Base-by-base conservation (phyloP, 92 coral and sea anemone species). In the Phenganax subtilis region DNA sequence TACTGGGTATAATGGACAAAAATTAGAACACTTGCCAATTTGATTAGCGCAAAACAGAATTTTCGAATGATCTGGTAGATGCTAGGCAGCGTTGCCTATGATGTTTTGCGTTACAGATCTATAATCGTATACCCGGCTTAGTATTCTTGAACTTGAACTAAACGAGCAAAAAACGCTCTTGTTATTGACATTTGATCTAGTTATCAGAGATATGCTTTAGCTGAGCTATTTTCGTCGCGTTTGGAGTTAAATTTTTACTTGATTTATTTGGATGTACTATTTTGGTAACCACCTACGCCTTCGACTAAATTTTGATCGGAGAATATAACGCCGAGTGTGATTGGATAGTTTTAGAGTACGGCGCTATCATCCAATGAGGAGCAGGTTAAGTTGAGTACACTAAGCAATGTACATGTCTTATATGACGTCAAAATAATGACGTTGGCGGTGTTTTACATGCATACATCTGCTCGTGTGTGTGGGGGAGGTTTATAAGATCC, bases 31-130 rank as follows among this genome's bases (percentile, higher is more conserved):
- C 73, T 65, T 64, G 28, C 74, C 53, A 63, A 51, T 65, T 29
- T 15, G 63, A 79, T 79, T 79, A 79, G 83, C 83, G 51, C 59
- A 79, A 79, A 79, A 79, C 63, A 79, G 83, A 79, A 79, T 57
- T 74, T 79, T 51, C 6, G 83, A 62, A 79, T 63, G 54, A 79
- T 79, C 65, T 65, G 83, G 62, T 62, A 79, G 83, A 79, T 65
- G 83, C 74, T 62, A 79, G 83, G 63, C 83, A 62, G 10, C 83
- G 83, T 60, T 30, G 25, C 17, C n/a, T 47, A n/a, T 51, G 61
- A 62, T 47, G 12, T 37, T 20, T 16, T 17, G 71, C 59, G 56
- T 72, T 53, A 15, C 72, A 29, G 15, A 69, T 57, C 70, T 51
- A 76, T 55, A 44, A 55, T 16, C 44, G 9, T 59, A 12, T 1